These are phyloP conservation scores for Drosophila athabasca DNA, from an alignment of 1,140 invertebrate genomes.

Conservation along the genomic window DNA sequence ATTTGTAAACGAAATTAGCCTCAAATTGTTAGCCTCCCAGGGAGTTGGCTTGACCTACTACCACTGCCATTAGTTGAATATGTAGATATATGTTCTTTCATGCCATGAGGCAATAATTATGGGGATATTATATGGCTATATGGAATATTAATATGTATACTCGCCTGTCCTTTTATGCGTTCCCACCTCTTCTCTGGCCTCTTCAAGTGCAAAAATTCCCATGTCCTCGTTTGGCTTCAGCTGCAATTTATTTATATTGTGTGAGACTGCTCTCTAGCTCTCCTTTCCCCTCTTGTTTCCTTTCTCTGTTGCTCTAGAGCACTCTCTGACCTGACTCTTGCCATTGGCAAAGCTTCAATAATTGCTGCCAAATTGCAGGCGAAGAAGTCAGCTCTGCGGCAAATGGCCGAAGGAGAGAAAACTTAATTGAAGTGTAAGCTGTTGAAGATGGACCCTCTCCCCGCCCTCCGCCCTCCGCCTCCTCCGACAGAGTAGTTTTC, in stretches of 20 bases:
- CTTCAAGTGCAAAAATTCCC: conserved; percentile 25
- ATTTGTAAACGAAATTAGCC: conserved; percentile 68
- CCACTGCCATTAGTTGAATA: background rate
- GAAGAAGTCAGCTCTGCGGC: conserved; percentile 48
- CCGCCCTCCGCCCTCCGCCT: conserved; percentile 27
- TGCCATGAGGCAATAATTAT: conserved; percentile 22
- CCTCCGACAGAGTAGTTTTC: background rate
- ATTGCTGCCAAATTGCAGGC: conserved; percentile 78
- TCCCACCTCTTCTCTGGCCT: conserved; percentile 20
- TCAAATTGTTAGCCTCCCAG: conserved; percentile 61
- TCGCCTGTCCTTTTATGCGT: background rate
- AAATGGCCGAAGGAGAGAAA: conserved; percentile 52
- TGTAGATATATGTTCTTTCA: conserved; percentile 5
- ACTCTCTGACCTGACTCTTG: conserved; percentile 54
- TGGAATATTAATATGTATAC: conserved; percentile 1
- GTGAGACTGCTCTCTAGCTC: conserved; percentile 30
- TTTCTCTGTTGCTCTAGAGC: background rate
- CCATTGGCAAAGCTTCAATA: conserved; percentile 74
- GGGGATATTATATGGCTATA: conserved; percentile 4
- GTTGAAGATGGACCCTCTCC: conserved; percentile 65
- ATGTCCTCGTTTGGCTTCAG: conserved; percentile 47
- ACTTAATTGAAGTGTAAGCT: conserved; percentile 80
- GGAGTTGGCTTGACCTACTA: conserved; percentile 52
- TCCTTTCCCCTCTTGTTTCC: background rate
- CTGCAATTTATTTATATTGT: conserved; percentile 76